These are phyloP conservation scores for Cossypha niveicapilla DNA, from an alignment of 2,797 vertebrate genomes.

Conservation along the genomic window DNA sequence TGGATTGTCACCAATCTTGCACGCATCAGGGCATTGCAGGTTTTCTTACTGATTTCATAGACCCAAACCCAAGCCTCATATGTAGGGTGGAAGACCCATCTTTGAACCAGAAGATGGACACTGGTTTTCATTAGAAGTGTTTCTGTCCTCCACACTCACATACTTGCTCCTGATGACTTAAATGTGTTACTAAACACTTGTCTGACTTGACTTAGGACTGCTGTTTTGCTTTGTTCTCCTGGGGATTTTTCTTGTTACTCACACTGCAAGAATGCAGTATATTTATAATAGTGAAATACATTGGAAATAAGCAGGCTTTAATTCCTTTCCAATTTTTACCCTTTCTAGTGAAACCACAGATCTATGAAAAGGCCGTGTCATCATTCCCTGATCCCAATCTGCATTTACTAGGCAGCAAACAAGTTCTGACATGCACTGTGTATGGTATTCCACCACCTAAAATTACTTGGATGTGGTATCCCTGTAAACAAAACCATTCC, in stretches of 20 bases:
- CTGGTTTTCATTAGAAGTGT: neutral
- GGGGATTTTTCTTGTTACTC: neutral
- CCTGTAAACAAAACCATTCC: slow-evolving; percentile 77
- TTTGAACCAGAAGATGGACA: rapidly evolving
- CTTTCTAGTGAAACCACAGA: slow-evolving; percentile 88
- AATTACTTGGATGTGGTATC: slow-evolving; percentile 89
- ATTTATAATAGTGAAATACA: neutral
- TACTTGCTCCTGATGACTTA: neutral
- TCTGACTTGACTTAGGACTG: neutral
- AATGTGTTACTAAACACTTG: neutral
- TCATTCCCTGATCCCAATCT: slow-evolving; percentile 80
- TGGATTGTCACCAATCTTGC: neutral
- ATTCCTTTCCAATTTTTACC: slow-evolving; percentile 9
- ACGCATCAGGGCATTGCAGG: neutral
- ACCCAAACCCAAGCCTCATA: neutral
- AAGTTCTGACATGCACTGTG: slow-evolving; percentile 86
- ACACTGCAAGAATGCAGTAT: neutral
- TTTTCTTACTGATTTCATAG: neutral
- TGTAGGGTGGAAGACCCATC: neutral
- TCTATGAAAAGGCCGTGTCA: slow-evolving; percentile 89
- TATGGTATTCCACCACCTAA: slow-evolving; percentile 86
- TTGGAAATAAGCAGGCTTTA: neutral
- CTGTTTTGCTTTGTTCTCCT: neutral
- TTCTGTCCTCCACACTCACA: neutral
- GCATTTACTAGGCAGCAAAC: slow-evolving; percentile 81